Conservation (phyloP, 2,797 vertebrate genomes). For the Anisognathus igniventris region DNA sequence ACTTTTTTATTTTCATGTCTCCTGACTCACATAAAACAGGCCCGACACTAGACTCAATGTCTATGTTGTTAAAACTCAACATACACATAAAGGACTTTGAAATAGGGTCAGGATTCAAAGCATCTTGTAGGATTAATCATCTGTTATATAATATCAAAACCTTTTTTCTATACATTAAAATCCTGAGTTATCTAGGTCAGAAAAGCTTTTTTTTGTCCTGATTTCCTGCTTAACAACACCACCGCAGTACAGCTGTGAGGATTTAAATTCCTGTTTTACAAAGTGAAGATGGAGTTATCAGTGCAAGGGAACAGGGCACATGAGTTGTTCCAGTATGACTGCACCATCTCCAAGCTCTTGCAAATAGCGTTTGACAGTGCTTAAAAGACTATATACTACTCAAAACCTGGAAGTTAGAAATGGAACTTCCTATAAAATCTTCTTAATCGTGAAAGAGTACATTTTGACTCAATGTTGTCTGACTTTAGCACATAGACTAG, state of each 20-base stretch:
- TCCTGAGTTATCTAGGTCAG: conserved; percentile 35
- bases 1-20: background rate
- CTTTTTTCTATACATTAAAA: conserved; percentile 15
- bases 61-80: background rate
- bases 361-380: background rate
- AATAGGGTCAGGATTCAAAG: background rate
- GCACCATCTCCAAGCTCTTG: background rate
- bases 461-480: background rate
- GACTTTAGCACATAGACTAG: background rate
- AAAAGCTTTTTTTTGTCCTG: conserved; percentile 10
- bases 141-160: background rate
- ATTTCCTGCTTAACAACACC: background rate
- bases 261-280: background rate
- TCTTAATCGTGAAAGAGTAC: background rate
- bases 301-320: background rate
- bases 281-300: background rate
- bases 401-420: background rate
- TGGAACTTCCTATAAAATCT: background rate
- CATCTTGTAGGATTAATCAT: conserved; percentile 15
- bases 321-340: background rate
- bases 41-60: background rate
- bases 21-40: background rate
- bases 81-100: background rate
- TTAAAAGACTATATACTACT: background rate
- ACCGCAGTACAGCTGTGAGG: background rate